Base-by-base conservation (phyloP, 2,888 invertebrate genomes). In the Matsumyia berberina region DNA sequence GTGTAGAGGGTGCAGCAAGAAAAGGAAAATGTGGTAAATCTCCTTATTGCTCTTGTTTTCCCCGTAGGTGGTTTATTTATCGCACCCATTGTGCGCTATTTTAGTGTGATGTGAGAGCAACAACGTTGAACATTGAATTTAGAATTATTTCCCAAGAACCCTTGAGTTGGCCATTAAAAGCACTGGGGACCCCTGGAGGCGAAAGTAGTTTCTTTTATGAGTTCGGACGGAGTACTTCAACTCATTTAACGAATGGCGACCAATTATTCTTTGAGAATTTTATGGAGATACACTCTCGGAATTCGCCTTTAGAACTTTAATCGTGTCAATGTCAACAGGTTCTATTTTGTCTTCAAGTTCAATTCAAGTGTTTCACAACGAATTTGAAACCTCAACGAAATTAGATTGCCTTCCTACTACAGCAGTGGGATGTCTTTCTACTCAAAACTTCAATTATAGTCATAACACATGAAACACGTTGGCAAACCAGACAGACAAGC, bases 271-370 rank as follows among this genome's bases (percentile, higher is more conserved):
- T 42, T 12, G 9, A 24, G 24, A 24, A 24, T 24, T 24, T 24
- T 24, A 24, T 24, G 24, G 24, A 24, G 24, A 3, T 24, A 24
- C 24, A n/a, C n/a, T n/a, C n/a, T n/a, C n/a, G n/a, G n/a, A n/a
- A n/a, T n/a, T n/a, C n/a, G n/a, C n/a, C n/a, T n/a, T n/a, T n/a
- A 24, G 24, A 24, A 24, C 15, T 15, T 15, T 9, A 31, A 57
- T 57, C 8, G 37, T 58, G 58, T 62, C 58, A 60, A 24, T 29
- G 60, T 19, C 62, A 42, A 44, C 46, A 46, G 12, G 12, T 42
- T 33, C 37, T 19, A 17, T 24, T 11, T 17, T 17, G 8, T 12
- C 12, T 31, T 5, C 8, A 15, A n/a, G n/a, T n/a, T n/a, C n/a
- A n/a, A n/a, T n/a, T 42, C 5, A 8, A 46, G 62, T 44, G 31